Evolutionary conservation across 2,797 vertebrate species (phyloP).

Genomic region (Schizopygopsis malacanthus): DNA sequence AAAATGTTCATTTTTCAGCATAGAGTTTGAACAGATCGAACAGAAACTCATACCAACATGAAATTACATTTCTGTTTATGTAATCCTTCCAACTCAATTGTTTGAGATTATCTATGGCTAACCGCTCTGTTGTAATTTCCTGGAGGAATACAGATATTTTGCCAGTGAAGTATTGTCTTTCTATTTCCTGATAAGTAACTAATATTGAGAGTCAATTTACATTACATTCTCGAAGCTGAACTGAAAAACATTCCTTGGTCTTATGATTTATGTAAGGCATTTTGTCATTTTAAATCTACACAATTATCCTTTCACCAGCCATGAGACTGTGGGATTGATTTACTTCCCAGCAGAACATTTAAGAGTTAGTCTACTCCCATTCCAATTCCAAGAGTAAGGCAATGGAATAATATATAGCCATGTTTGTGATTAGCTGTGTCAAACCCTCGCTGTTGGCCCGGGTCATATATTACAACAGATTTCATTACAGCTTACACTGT

Average conservation of each 20-base stretch:
- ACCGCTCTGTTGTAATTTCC: constrained; percentile 20
- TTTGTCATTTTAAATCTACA: constrained; percentile 28
- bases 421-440: constrained; percentile 8
- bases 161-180: constrained; percentile 16
- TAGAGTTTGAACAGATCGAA: not conserved
- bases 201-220: constrained; percentile 5
- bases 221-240: constrained; percentile 5
- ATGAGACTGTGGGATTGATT: constrained; percentile 36
- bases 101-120: constrained; percentile 18
- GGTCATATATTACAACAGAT: not conserved
- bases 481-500: constrained; percentile 6
- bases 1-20: not conserved
- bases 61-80: constrained; percentile 2
- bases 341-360: constrained; percentile 25
- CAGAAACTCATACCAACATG: not conserved
- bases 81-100: constrained; percentile 11
- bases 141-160: not conserved
- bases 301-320: constrained; percentile 9
- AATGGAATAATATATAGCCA: constrained; percentile 3
- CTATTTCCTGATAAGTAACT: constrained; percentile 15
- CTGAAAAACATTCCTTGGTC: constrained; percentile 6
- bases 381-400: not conserved
- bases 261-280: constrained; percentile 15
- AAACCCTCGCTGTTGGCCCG: not conserved
- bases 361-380: constrained; percentile 3